Conservation (phyloP, 2,888 invertebrate genomes). For the Bombylius discolor region DNA sequence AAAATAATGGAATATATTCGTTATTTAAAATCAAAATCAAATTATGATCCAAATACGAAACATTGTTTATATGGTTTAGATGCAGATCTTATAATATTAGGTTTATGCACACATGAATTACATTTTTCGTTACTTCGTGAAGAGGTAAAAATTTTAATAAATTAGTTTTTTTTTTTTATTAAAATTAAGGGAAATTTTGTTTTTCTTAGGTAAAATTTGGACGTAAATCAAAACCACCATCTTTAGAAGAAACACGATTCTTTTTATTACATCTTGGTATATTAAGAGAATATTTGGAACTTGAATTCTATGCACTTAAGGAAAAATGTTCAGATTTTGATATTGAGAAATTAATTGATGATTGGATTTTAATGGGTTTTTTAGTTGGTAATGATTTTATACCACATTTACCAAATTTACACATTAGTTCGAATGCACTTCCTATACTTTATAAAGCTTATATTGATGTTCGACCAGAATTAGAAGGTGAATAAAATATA, state of each 20-base stretch:
- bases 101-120: constrained; percentile 88
- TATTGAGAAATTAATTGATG: constrained; percentile 86
- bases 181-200: background rate
- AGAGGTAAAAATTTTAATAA: constrained; percentile 47
- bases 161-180: background rate
- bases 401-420: constrained; percentile 87
- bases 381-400: constrained; percentile 97
- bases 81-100: constrained; percentile 95
- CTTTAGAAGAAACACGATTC: constrained; percentile 84
- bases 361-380: constrained; percentile 97
- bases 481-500: constrained; percentile 54
- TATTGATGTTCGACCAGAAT: constrained; percentile 68
- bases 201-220: constrained; percentile 58
- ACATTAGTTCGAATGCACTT: constrained; percentile 82
- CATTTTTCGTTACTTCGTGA: constrained; percentile 90
- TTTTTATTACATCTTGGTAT: constrained; percentile 84
- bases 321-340: constrained; percentile 55
- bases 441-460: constrained; percentile 79
- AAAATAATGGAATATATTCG: constrained; percentile 99
- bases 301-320: constrained; percentile 70
- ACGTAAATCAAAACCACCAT: constrained; percentile 50
- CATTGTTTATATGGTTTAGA: constrained; percentile 96
- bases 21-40: constrained; percentile 66
- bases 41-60: constrained; percentile 79
- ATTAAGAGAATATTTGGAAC: constrained; percentile 80